Conservation (phyloP, 2,797 vertebrate genomes). For the Enteromius thamalakanensis region DNA sequence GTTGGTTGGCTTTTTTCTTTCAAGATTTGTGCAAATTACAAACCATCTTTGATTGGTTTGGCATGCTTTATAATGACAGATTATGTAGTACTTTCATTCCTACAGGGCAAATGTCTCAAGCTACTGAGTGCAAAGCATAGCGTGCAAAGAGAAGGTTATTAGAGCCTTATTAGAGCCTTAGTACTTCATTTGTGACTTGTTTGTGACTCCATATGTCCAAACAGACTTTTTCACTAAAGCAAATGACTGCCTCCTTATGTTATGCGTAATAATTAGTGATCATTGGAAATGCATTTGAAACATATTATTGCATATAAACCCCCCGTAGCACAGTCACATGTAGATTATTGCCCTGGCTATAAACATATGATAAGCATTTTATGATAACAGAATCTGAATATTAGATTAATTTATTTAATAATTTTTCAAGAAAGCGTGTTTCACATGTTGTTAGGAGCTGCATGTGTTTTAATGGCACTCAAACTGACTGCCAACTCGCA, state of each 20-base stretch:
- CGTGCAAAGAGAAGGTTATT: not conserved
- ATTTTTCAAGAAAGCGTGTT: not conserved
- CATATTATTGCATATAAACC: not conserved
- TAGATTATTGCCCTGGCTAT: not conserved
- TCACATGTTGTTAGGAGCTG: not conserved
- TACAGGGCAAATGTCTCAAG: slow-evolving; percentile 14
- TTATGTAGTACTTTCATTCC: slow-evolving; percentile 23
- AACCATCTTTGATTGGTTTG: not conserved
- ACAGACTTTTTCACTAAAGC: not conserved
- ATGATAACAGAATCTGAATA: not conserved
- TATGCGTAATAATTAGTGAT: not conserved
- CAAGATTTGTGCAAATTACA: not conserved
- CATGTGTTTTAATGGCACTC: slow-evolving; percentile 17
- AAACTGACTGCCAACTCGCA: not conserved
- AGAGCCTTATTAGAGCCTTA: not conserved
- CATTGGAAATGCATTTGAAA: not conserved
- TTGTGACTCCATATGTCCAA: not conserved
- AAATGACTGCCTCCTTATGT: not conserved
- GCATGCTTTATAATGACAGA: slow-evolving; percentile 1
- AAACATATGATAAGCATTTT: no score
- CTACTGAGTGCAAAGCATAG: not conserved
- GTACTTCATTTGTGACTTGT: not conserved
- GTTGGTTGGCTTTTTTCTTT: not conserved
- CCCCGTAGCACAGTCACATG: not conserved
- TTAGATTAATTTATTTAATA: not conserved